These are phyloP conservation scores for Tyrannus savana DNA, from an alignment of 2,113 vertebrate species.

Conservation along the genomic window DNA sequence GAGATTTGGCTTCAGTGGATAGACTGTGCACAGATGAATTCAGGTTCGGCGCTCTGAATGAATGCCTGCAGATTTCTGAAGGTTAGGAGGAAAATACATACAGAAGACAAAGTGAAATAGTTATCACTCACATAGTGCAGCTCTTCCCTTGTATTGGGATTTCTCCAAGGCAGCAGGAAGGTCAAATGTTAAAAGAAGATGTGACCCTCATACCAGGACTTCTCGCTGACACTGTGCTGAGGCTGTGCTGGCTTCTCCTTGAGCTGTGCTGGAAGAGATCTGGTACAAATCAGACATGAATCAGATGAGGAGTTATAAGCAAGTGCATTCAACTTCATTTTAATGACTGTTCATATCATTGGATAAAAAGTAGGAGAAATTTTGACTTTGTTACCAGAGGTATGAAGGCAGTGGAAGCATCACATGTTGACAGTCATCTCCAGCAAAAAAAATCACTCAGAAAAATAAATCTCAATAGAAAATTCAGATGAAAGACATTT, in stretches of 20 bases:
- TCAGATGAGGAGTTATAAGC: neutral
- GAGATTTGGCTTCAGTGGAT: neutral
- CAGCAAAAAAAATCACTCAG: neutral
- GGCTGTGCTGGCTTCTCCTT: neutral
- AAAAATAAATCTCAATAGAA: neutral
- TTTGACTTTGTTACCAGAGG: neutral
- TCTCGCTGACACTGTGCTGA: neutral
- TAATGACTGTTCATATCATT: neutral
- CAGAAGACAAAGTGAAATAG: neutral
- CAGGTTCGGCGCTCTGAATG: neutral
- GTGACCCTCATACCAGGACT: fast-evolving
- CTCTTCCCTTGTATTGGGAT: neutral
- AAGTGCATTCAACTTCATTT: neutral
- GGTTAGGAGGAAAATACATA: neutral
- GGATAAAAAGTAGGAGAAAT: neutral
- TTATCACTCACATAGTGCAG: neutral
- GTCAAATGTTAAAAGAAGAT: neutral
- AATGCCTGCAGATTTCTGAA: neutral
- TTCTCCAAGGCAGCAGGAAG: neutral
- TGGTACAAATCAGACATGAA: fast-evolving
- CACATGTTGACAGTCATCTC: neutral
- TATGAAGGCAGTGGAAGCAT: neutral
- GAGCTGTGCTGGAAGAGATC: neutral
- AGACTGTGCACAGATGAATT: neutral
- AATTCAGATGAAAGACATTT: neutral